Conservation (phyloP, 2,113 vertebrate genomes). For the Pelecanoides urinatrix region DNA sequence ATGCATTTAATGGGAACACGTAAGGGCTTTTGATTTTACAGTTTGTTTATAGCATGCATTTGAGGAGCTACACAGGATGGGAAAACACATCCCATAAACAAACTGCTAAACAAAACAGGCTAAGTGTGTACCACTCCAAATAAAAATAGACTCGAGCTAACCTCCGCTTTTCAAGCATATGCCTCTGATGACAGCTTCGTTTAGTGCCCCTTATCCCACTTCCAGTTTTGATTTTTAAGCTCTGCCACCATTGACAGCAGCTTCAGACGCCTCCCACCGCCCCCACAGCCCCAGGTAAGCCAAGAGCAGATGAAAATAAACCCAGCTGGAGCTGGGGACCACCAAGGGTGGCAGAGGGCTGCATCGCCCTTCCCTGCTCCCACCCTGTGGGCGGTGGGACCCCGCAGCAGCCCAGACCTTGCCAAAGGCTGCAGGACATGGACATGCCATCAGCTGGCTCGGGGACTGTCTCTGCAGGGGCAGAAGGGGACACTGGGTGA, state of each 20-base stretch:
- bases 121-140: slow-evolving; percentile 23
- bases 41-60: slow-evolving; percentile 36
- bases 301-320: neutral
- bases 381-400: neutral
- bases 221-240: neutral
- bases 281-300: neutral
- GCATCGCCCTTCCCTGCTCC: neutral
- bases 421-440: neutral
- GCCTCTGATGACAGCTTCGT: neutral
- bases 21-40: slow-evolving; percentile 18
- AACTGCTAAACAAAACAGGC: slow-evolving; percentile 49
- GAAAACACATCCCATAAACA: slow-evolving; percentile 53
- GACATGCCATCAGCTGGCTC: neutral
- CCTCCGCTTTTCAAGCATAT: neutral
- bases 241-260: neutral
- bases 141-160: slow-evolving; percentile 21
- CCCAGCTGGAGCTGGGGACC: neutral
- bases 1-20: neutral
- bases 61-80: slow-evolving; percentile 24
- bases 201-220: neutral
- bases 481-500: neutral
- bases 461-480: neutral
- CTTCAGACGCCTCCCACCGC: neutral
- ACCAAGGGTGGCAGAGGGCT: neutral
- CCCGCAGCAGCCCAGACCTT: neutral